Base-by-base conservation (phyloP, 2,888 invertebrate genomes). In the Caenorhabditis sp. region DNA sequence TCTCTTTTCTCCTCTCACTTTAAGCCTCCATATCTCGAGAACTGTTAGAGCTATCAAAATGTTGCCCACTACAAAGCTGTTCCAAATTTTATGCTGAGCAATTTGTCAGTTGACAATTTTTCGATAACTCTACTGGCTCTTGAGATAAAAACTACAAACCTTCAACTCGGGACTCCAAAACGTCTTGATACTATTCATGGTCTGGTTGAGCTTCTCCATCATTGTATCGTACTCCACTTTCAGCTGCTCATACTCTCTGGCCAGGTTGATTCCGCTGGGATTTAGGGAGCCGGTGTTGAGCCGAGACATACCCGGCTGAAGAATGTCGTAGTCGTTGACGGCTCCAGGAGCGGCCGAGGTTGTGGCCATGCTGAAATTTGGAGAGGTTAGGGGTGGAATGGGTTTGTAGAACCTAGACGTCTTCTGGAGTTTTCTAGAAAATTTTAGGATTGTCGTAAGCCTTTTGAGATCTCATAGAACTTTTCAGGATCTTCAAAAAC, bases 151-250 rank as follows among this genome's bases (percentile, higher is more conserved):
- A 47, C 84, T 94, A n/a, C n/a, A n/a, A 98, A 85, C 85, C 94
- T 99, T 99, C 93, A 99, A 94, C 94, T 99, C 99, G 24, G 99
- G 99, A 93, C 97, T 97, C 99, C 99, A 99, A 94, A 99, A 99
- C 75, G 98, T 98, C 94, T 98, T 98, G 93, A 99, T 99, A 94
- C 97, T 97, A 94, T 98, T 98, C 98, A 99, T 99, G 92, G 89
- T 88, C 75, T 89, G 87, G 66, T 91, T 91, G 38, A 91, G 75
- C 76, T 91, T 91, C 64, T 91, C 89, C 54, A 90, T 85, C 2
- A 89, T 79, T 49, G 88, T 80, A 31, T 82, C 77, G 61, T 90
- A 89, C 66, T 91, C 91, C 12, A 80, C 75, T 41, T 85, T 84
- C 74, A 84, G 47, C 44, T 84, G 82, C 35, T 85, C 80, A 59